Evolutionary conservation across 30 jellyfish, hydroid and myxozoan species (phyloP).

Genomic region (Turritopsis rubra): DNA sequence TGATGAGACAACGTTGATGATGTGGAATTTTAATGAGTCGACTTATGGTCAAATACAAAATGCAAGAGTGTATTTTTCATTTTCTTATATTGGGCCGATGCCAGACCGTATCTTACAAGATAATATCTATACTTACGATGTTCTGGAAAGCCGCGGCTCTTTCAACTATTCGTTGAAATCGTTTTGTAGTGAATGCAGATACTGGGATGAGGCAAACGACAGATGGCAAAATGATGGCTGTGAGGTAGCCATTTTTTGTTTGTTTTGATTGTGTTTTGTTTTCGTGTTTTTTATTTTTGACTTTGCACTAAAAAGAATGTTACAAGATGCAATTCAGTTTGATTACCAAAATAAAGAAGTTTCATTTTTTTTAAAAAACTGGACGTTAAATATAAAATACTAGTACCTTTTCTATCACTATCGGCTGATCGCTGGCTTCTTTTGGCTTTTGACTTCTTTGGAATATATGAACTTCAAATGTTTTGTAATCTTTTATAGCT

Average conservation of each 20-base stretch:
- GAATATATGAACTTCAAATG: background rate
- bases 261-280: no score
- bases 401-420: no score
- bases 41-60: constrained; percentile 44
- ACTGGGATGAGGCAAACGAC: constrained; percentile 32
- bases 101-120: constrained; percentile 33
- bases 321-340: no score
- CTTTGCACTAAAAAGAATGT: no score
- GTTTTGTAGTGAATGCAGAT: constrained; percentile 61
- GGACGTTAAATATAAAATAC: no score
- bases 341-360: no score
- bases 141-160: constrained; percentile 42
- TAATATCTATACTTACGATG: constrained; percentile 60
- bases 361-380: no score
- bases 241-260: constrained; percentile 50
- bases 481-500: background rate
- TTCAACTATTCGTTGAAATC: constrained; percentile 53
- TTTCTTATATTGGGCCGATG: constrained; percentile 44
- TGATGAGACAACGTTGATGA: constrained; percentile 46
- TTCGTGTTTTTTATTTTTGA: no score
- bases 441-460: no score
- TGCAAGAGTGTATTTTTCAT: constrained; percentile 28
- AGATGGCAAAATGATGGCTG: constrained; percentile 71
- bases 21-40: constrained; percentile 51
- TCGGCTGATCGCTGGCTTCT: no score